Conservation (phyloP, 1,140 invertebrate genomes). For the Leptinotarsa texana region DNA sequence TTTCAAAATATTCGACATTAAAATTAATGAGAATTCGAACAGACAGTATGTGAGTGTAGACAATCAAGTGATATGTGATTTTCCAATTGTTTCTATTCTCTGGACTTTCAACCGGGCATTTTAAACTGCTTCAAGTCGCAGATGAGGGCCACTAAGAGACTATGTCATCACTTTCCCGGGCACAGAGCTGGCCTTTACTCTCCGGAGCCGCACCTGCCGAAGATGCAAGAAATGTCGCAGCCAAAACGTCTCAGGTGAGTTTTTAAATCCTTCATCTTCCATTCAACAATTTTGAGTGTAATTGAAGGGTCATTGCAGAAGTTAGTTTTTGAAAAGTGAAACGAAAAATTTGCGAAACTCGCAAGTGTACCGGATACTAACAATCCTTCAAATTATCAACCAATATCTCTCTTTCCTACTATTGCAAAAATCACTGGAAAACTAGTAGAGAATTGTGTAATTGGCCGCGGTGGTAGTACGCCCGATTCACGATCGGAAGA, state of each 20-base stretch:
- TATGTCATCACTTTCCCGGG: constrained; percentile 51
- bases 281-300: not conserved
- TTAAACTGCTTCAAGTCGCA: not conserved
- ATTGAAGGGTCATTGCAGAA: not conserved
- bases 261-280: not conserved
- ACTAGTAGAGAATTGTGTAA: too few relatives aligned
- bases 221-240: constrained; percentile 40
- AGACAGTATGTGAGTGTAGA: not conserved
- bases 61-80: not conserved
- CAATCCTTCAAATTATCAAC: too few relatives aligned
- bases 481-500: too few relatives aligned
- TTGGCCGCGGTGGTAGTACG: too few relatives aligned
- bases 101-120: not conserved
- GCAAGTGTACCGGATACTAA: too few relatives aligned
- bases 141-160: constrained; percentile 23
- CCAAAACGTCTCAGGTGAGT: constrained; percentile 39
- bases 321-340: too few relatives aligned
- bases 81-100: not conserved
- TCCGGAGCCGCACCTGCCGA: constrained; percentile 45
- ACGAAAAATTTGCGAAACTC: too few relatives aligned
- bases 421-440: too few relatives aligned
- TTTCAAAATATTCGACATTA: too few relatives aligned
- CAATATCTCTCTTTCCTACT: too few relatives aligned
- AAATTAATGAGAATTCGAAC: too few relatives aligned
- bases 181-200: constrained; percentile 52